phyloP scores from a whole-genome alignment of 2,797 vertebrate genomes.

The Lemur catta region DNA sequence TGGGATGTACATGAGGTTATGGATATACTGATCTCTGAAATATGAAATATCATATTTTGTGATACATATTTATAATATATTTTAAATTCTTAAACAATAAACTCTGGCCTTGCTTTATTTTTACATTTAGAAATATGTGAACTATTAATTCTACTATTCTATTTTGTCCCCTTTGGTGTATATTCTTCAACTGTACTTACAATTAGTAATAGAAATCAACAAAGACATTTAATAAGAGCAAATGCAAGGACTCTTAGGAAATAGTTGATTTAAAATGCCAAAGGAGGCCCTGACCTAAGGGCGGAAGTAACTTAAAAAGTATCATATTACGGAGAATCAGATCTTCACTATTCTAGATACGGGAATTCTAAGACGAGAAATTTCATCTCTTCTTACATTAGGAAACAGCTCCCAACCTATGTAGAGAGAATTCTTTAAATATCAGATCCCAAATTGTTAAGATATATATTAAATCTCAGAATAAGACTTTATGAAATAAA shows the following conservation, averaged over 20 bases:
- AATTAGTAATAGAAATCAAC: neutral
- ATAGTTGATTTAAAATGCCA: neutral
- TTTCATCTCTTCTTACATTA: neutral
- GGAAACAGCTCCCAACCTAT: neutral
- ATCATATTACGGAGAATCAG: neutral
- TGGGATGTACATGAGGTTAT: neutral
- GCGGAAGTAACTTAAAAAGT: neutral
- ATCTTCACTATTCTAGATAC: neutral
- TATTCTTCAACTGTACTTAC: neutral
- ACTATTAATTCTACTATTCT: neutral
- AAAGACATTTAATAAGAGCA: neutral
- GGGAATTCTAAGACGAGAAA: neutral
- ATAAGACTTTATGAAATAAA: constrained; percentile 17
- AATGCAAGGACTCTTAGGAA: neutral
- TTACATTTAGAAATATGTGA: constrained; percentile 9
- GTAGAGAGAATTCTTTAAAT: neutral
- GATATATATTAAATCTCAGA: constrained; percentile 28
- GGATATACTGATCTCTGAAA: neutral
- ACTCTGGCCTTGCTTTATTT: neutral
- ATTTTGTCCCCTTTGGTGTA: neutral
- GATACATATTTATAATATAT: neutral
- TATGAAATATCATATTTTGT: neutral
- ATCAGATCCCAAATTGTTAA: neutral
- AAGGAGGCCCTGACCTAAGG: neutral
- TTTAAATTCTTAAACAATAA: constrained; percentile 20